Evolutionary conservation across 2,888 invertebrate species (phyloP).

Genomic region (Caenorhabditis sp.): DNA sequence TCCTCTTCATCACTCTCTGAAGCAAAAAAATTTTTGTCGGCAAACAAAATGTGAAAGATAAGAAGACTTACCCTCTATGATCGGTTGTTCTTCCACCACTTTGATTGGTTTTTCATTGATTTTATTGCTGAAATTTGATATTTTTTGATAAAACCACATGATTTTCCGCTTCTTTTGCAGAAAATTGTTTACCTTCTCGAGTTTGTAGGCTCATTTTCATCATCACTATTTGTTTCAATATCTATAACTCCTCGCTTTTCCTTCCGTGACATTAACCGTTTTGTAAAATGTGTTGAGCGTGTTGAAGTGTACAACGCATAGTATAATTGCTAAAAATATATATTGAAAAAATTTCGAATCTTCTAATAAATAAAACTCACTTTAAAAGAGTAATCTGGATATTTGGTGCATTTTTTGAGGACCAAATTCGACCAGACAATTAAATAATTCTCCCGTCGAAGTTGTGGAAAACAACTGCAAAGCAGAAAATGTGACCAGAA

Average conservation of each 20-base stretch:
- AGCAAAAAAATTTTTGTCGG: neutral
- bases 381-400: conserved; percentile 59
- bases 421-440: conserved; percentile 65
- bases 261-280: conserved; percentile 35
- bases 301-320: conserved; percentile 35
- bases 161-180: too few species aligned
- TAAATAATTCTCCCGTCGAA: conserved; percentile 52
- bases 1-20: conserved; percentile 19
- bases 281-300: conserved; percentile 35
- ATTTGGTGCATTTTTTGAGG: conserved; percentile 52
- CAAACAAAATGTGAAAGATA: neutral
- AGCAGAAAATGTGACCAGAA: conserved; percentile 69
- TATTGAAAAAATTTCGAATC: neutral
- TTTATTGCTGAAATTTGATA: too few species aligned
- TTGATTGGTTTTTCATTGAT: conserved; percentile 9
- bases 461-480: conserved; percentile 64
- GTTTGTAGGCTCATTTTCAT: conserved; percentile 32
- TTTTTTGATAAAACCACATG: too few species aligned
- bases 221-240: conserved; percentile 39
- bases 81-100: conserved; percentile 2
- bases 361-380: conserved; percentile 25
- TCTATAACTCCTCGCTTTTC: conserved; percentile 39
- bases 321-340: conserved; percentile 31
- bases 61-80: conserved; percentile 9
- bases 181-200: conserved; percentile 18